phyloP scores from a whole-genome alignment of 2,888 invertebrate genomes.

The Pheosia tremula region DNA sequence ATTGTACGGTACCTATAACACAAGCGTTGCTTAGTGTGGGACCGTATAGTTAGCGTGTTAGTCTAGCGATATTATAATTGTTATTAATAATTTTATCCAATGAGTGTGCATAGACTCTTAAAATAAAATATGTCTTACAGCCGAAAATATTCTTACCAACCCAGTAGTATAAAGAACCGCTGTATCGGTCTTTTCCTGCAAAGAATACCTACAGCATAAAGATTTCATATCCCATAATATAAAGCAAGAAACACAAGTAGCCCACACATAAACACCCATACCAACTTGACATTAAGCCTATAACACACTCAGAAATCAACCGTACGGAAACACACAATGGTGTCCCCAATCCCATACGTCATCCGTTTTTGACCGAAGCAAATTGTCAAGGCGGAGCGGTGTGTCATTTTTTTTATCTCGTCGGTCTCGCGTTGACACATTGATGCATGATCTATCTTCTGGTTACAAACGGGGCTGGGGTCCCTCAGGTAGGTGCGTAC shows the following conservation, averaged over 20 bases:
- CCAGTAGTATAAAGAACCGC: no score
- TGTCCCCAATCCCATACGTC: conserved; percentile 12
- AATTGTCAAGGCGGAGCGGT: conserved; percentile 28
- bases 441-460: conserved; percentile 22
- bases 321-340: conserved; percentile 21
- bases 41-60: no score
- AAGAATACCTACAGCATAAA: background rate
- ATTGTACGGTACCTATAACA: no score
- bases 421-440: conserved; percentile 22
- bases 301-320: conserved; percentile 12
- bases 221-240: background rate
- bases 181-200: no score
- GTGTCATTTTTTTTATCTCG: conserved; percentile 24
- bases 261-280: background rate
- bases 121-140: no score
- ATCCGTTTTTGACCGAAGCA: conserved; percentile 30
- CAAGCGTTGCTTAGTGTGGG: no score
- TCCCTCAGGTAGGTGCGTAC: conserved; percentile 8
- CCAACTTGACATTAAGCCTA: conserved; percentile 4
- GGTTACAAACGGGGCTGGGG: conserved; percentile 20
- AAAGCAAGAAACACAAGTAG: background rate
- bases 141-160: no score
- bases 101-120: no score
- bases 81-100: no score
- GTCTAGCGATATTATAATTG: no score